Percentiles rank a stretch among this genome's conserved stretches.
Conservation (phyloP, 2,113 vertebrate species). For the Neotoma lepida region DNA sequence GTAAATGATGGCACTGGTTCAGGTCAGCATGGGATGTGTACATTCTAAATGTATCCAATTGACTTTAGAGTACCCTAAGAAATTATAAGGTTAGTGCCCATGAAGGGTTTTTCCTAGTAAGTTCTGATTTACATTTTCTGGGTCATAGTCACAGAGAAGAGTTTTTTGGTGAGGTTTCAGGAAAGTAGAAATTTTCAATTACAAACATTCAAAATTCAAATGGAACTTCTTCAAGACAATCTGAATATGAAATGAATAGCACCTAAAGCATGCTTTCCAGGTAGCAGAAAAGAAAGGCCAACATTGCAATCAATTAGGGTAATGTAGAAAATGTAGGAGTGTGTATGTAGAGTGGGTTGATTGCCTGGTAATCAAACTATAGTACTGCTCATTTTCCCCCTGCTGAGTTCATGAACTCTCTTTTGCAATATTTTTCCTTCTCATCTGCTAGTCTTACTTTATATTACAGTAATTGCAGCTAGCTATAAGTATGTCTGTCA, state of each 20-base stretch:
- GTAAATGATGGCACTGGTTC: background rate
- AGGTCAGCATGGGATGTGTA: background rate
- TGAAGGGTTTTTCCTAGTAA: background rate
- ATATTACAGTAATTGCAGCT: slow-evolving; percentile 10
- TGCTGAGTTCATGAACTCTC: slow-evolving; percentile 2
- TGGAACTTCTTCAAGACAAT: background rate
- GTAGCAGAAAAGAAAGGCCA: background rate
- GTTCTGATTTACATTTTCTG: background rate
- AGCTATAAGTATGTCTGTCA: background rate
- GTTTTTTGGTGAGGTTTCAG: background rate
- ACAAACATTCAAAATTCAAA: slow-evolving; percentile 17
- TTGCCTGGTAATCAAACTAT: slow-evolving; percentile 2
- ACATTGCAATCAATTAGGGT: background rate
- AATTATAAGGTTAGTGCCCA: background rate
- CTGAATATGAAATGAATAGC: background rate
- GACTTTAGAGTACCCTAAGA: background rate
- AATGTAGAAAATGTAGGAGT: background rate
- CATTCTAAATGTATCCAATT: slow-evolving; percentile 17
- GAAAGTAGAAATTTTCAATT: background rate
- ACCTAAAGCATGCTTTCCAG: background rate
- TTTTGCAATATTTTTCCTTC: slow-evolving; percentile 58
- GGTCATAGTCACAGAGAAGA: background rate
- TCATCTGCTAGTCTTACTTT: background rate
- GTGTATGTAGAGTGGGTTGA: background rate
- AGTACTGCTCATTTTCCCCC: slow-evolving; percentile 7